Conservation (phyloP, 2,113 vertebrate genomes). For the Hippocampus abdominalis region DNA sequence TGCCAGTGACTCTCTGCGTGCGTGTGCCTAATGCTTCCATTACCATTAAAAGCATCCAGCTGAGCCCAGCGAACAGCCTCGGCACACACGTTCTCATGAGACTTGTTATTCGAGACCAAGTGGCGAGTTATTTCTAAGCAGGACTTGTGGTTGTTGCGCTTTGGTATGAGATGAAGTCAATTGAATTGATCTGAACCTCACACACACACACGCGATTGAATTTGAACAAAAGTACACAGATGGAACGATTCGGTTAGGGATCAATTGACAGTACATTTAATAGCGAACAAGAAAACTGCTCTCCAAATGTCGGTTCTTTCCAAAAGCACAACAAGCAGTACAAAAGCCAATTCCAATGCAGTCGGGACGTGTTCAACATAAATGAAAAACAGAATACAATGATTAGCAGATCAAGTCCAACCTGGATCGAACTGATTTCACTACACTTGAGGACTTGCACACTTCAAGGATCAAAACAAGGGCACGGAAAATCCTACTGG, state of each 20-base stretch:
- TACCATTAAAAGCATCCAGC: conserved; percentile 56
- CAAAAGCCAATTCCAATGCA: neutral
- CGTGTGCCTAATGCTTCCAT: conserved; percentile 44
- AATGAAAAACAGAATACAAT: too few relatives aligned
- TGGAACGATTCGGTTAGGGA: neutral
- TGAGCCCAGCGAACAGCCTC: conserved; percentile 40
- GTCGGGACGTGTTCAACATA: too few relatives aligned
- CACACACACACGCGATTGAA: neutral
- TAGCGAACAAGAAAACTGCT: neutral
- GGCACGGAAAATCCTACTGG: too few relatives aligned
- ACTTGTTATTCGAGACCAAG: neutral
- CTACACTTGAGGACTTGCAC: too few relatives aligned
- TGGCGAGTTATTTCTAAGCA: neutral
- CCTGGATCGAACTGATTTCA: too few relatives aligned
- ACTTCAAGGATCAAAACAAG: too few relatives aligned
- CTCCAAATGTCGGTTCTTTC: neutral
- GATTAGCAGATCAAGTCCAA: too few relatives aligned
- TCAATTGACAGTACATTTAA: neutral
- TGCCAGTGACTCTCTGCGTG: neutral
- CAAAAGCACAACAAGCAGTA: neutral
- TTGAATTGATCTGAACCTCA: neutral
- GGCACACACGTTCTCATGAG: conserved; percentile 14
- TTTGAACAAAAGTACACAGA: neutral
- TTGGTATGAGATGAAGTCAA: neutral
- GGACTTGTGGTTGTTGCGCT: neutral